Conservation (phyloP, 2,888 invertebrate genomes). For the Lasius platythorax region DNA sequence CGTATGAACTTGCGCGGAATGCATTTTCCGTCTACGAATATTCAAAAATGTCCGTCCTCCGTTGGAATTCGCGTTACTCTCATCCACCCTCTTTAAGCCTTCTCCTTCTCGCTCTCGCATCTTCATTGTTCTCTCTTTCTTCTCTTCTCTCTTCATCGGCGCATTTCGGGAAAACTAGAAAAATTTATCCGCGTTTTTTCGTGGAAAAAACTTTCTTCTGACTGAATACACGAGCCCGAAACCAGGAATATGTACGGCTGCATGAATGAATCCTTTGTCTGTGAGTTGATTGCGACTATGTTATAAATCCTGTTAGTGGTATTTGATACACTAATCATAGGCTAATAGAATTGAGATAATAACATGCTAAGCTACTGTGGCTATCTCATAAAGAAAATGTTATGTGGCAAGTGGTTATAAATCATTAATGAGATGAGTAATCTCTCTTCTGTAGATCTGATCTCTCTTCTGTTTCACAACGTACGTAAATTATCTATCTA, state of each 20-base stretch:
- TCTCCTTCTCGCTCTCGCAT: slow-evolving; percentile 23
- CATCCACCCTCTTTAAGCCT: not conserved
- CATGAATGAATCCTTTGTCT: not conserved
- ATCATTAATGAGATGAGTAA: slow-evolving; percentile 39
- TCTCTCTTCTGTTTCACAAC: not conserved
- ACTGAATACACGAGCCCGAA: not conserved
- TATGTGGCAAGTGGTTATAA: not conserved
- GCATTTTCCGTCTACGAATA: slow-evolving; percentile 65
- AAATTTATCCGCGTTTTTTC: slow-evolving; percentile 48
- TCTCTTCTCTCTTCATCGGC: slow-evolving; percentile 51
- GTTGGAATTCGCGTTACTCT: slow-evolving; percentile 31
- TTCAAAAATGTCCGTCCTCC: slow-evolving; percentile 70
- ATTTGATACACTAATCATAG: not conserved
- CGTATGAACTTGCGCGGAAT: slow-evolving; percentile 24
- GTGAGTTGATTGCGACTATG: too few species aligned
- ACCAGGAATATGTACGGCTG: not conserved
- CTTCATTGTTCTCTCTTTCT: not conserved
- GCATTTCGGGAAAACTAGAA: slow-evolving; percentile 50
- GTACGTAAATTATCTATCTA: not conserved
- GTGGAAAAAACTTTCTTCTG: not conserved
- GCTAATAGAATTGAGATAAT: not conserved
- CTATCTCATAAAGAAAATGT: not conserved
- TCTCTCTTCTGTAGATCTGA: not conserved
- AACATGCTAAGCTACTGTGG: not conserved
- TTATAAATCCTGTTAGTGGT: slow-evolving; percentile 11